Percentiles rank a stretch among this genome's conserved stretches.
phyloP scores from a whole-genome alignment of 2,113 vertebrate genomes.

The Marmota monax region DNA sequence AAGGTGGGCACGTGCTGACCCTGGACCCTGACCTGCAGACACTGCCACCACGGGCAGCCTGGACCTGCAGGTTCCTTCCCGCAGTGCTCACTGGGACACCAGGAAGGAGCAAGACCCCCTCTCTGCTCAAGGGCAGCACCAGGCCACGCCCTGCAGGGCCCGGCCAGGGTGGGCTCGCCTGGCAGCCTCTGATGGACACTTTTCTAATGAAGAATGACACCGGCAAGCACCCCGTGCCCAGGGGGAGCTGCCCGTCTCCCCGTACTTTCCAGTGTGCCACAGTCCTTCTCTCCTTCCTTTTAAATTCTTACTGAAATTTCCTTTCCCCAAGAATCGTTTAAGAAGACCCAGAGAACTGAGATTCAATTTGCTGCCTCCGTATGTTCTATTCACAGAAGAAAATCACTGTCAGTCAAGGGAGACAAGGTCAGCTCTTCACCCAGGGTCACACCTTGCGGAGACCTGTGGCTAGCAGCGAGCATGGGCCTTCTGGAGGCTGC shows the following conservation, averaged over 20 bases:
- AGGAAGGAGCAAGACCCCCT: neutral
- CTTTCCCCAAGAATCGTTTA: conserved; percentile 40
- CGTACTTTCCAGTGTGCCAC: fast-evolving
- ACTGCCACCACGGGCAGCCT: fast-evolving
- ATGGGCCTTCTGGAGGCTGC: neutral
- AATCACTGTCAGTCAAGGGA: conserved; percentile 50
- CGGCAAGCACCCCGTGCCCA: fast-evolving
- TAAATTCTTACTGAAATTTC: conserved; percentile 46
- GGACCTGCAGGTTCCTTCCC: fast-evolving
- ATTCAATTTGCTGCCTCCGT: conserved; percentile 41
- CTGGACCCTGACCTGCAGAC: neutral
- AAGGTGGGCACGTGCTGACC: fast-evolving
- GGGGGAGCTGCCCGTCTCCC: fast-evolving
- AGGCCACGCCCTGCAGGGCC: fast-evolving
- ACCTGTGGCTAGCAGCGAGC: neutral
- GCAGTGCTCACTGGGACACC: fast-evolving
- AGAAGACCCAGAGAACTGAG: conserved; percentile 5
- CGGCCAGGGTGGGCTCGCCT: fast-evolving
- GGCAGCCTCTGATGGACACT: neutral
- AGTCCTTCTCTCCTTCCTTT: neutral
- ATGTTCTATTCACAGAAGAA: conserved; percentile 62
- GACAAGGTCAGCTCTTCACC: conserved; percentile 43
- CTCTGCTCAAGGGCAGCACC: fast-evolving
- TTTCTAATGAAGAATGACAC: neutral
- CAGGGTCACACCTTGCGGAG: neutral